A percentile compares a stretch with the other conserved stretches of the same genome.
These are phyloP conservation scores for Cyclina sinensis DNA, from an alignment of 1,140 invertebrate species.

Conservation along the genomic window DNA sequence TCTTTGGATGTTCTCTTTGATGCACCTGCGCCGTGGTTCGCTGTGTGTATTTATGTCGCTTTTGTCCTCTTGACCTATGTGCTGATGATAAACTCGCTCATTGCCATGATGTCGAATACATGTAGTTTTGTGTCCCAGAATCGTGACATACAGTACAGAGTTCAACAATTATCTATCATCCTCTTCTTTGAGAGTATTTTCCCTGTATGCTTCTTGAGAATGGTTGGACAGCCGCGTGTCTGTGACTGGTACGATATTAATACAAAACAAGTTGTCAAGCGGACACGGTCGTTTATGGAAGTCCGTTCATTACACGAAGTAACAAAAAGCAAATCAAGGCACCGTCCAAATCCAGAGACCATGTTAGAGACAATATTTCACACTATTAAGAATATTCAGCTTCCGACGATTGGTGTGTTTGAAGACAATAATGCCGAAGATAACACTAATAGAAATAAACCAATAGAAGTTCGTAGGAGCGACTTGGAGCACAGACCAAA, in stretches of 20 bases:
- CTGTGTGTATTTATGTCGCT: conserved; percentile 23
- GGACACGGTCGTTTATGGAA: conserved; percentile 44
- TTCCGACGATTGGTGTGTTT: conserved; percentile 23
- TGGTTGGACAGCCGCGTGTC: conserved; percentile 28
- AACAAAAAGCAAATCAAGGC: conserved; percentile 30
- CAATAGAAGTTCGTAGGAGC: background rate
- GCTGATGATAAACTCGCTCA: conserved; percentile 57
- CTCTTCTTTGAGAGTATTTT: conserved; percentile 62
- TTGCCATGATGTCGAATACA: conserved; percentile 65
- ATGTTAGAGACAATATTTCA: conserved; percentile 55
- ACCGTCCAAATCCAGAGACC: conserved; percentile 31
- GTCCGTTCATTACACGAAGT: conserved; percentile 50
- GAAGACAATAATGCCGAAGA: background rate
- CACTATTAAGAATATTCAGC: conserved; percentile 39
- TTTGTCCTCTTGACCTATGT: conserved; percentile 55
- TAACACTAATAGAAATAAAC: background rate
- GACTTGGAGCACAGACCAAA: background rate
- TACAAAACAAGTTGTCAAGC: background rate
- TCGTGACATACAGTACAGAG: conserved; percentile 52
- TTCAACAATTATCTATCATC: conserved; percentile 60
- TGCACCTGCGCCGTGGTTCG: conserved; percentile 36
- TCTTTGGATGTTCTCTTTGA: conserved; percentile 52
- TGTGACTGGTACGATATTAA: conserved; percentile 40
- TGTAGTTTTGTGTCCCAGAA: conserved; percentile 47
- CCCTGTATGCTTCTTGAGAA: conserved; percentile 3